phyloP scores from a whole-genome alignment of 2,888 invertebrate species.

The Corbicula japonica region DNA sequence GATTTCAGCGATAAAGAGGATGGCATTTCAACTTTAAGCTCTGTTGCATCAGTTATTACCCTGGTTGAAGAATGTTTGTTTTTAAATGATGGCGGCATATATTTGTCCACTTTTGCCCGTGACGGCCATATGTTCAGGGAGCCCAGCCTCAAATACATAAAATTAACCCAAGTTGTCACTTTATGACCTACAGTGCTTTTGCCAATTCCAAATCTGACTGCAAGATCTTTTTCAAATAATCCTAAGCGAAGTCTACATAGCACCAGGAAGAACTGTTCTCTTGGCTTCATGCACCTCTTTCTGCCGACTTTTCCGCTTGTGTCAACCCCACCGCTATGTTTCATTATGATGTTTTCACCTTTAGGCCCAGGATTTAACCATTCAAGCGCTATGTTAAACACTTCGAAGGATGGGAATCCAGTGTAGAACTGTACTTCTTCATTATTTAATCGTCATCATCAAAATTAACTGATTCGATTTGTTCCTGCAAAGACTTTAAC shows the following conservation, averaged over 20 bases:
- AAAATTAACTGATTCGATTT: constrained; percentile 5
- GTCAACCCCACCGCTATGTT: constrained; percentile 1
- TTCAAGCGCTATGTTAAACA: constrained; percentile 23
- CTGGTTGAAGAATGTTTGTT: constrained; percentile 45
- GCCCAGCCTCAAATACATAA: constrained; percentile 31
- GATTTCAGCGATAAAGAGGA: constrained; percentile 30
- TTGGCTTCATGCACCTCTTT: constrained; percentile 9
- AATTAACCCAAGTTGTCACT: constrained; percentile 42
- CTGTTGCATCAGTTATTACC: constrained; percentile 53
- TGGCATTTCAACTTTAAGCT: constrained; percentile 48
- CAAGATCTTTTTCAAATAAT: constrained; percentile 46
- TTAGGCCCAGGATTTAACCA: constrained; percentile 20
- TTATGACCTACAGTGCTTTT: constrained; percentile 30
- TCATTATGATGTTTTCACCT: constrained; percentile 22
- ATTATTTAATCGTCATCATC: constrained; percentile 6
- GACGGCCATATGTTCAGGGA: constrained; percentile 44
- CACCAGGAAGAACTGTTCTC: constrained; percentile 51
- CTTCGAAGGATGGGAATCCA: constrained; percentile 19
- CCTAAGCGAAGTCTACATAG: constrained; percentile 50
- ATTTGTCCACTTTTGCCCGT: constrained; percentile 21
- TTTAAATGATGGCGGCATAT: constrained; percentile 47
- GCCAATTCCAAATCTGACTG: constrained; percentile 36
- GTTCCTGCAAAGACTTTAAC: no score
- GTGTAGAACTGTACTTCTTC: constrained; percentile 9
- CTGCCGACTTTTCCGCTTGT: background rate